These are phyloP conservation scores for Bombus haemorrhoidalis DNA, from an alignment of 1,140 invertebrate species.

Conservation along the genomic window DNA sequence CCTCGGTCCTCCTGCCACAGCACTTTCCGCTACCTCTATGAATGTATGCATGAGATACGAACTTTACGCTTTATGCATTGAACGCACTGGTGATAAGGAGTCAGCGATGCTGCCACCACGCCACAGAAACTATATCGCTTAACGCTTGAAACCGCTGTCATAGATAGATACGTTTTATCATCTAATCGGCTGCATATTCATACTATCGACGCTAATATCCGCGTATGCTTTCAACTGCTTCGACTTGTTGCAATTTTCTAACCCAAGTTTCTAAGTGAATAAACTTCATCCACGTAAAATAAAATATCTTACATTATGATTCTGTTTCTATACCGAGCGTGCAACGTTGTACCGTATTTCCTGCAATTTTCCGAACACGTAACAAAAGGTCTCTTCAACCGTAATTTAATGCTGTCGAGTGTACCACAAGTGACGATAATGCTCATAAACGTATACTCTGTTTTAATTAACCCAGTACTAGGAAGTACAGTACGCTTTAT, in stretches of 20 bases:
- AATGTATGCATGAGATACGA: constrained; percentile 82
- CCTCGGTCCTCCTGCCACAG: constrained; percentile 39
- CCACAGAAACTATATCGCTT: constrained; percentile 11
- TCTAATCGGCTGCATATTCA: background rate
- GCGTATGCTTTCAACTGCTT: background rate
- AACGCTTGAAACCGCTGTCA: background rate
- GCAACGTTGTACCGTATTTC: background rate
- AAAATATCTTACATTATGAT: background rate
- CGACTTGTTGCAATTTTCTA: too few species aligned
- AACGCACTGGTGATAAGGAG: constrained; percentile 77
- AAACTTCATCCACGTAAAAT: background rate
- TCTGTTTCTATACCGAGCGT: background rate
- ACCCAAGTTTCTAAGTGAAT: too few species aligned
- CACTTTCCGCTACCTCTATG: constrained; percentile 65
- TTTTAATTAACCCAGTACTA: too few species aligned
- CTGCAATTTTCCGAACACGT: too few species aligned
- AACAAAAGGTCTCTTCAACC: too few species aligned
- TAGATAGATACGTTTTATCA: constrained; percentile 13
- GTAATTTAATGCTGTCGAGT: too few species aligned
- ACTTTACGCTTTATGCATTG: constrained; percentile 82
- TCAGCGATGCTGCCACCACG: constrained; percentile 29
- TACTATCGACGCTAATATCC: background rate
- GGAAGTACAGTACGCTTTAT: too few species aligned
- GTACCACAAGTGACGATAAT: too few species aligned
- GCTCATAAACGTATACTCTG: too few species aligned